Percentiles rank a stretch among this genome's conserved stretches.
Evolutionary conservation across 2,113 vertebrate genomes (phyloP).

Genomic region (Thermophis baileyi): DNA sequence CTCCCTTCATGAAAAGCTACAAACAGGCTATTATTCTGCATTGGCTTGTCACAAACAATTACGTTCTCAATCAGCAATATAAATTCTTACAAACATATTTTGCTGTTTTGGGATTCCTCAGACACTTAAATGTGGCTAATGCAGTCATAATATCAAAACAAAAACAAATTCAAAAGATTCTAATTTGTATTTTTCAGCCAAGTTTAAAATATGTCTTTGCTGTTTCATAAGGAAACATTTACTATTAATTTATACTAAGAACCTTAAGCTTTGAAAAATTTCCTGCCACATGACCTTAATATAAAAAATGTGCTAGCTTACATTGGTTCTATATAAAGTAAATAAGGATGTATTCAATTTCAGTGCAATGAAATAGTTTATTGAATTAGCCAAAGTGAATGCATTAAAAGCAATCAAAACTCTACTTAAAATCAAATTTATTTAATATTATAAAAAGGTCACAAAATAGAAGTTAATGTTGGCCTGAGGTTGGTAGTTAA

Average conservation of each 20-base stretch:
- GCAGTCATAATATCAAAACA: not conserved
- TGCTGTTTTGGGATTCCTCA: not conserved
- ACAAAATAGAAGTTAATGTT: not conserved
- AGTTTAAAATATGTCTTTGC: not conserved
- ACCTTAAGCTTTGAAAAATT: not conserved
- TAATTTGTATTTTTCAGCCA: not conserved
- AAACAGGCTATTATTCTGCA: not conserved
- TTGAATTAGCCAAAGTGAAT: not conserved
- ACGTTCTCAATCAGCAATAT: not conserved
- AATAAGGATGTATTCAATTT: constrained; percentile 28
- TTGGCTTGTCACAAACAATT: not conserved
- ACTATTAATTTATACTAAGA: constrained; percentile 6
- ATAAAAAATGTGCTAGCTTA: not conserved
- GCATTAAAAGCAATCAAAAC: not conserved
- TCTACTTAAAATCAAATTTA: not conserved
- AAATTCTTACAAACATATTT: not conserved
- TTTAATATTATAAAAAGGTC: not conserved
- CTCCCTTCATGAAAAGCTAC: not conserved
- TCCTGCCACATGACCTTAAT: not conserved
- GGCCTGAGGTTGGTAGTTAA: not conserved
- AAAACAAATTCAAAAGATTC: not conserved
- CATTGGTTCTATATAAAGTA: constrained; percentile 31
- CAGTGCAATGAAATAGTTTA: constrained; percentile 32
- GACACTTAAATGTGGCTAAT: not conserved
- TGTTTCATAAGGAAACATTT: not conserved